phyloP scores from a whole-genome alignment of 1,140 invertebrate species.

The Lepidurus arcticus region DNA sequence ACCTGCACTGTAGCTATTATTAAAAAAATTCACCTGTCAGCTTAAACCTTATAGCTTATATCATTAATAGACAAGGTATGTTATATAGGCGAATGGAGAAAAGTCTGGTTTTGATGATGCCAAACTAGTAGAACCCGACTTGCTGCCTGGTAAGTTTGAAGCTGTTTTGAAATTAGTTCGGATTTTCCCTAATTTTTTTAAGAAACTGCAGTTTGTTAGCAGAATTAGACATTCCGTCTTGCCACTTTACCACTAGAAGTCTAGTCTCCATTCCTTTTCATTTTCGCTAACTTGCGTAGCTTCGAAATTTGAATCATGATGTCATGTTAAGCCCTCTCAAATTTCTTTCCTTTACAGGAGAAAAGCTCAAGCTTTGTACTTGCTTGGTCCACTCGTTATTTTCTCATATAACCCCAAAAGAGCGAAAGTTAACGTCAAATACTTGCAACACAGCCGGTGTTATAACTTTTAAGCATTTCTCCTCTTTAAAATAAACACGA shows the following conservation, averaged over 20 bases:
- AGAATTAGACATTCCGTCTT: not conserved
- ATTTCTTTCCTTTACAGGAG: slow-evolving; percentile 6
- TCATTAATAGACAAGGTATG: not conserved
- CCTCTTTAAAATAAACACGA: not conserved
- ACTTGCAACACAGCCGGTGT: not conserved
- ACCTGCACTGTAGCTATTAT: too few relatives aligned
- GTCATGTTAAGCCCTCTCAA: not conserved
- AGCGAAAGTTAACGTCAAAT: not conserved
- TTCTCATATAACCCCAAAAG: not conserved
- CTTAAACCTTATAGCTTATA: not conserved
- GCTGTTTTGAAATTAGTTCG: not conserved
- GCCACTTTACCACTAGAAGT: not conserved
- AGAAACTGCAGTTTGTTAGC: not conserved
- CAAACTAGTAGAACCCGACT: slow-evolving; percentile 1
- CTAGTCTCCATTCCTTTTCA: not conserved
- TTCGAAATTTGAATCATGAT: not conserved
- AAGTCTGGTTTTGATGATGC: not conserved
- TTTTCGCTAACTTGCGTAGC: not conserved
- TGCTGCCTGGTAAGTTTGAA: slow-evolving; percentile 17
- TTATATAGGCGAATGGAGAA: slow-evolving; percentile 15
- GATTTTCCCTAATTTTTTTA: not conserved
- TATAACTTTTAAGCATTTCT: not conserved
- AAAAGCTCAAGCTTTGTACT: not conserved
- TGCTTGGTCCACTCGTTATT: slow-evolving; percentile 3
- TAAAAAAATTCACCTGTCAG: too few relatives aligned